Evolutionary conservation across 2,113 vertebrate genomes (phyloP).

Genomic region (Sander vitreus): DNA sequence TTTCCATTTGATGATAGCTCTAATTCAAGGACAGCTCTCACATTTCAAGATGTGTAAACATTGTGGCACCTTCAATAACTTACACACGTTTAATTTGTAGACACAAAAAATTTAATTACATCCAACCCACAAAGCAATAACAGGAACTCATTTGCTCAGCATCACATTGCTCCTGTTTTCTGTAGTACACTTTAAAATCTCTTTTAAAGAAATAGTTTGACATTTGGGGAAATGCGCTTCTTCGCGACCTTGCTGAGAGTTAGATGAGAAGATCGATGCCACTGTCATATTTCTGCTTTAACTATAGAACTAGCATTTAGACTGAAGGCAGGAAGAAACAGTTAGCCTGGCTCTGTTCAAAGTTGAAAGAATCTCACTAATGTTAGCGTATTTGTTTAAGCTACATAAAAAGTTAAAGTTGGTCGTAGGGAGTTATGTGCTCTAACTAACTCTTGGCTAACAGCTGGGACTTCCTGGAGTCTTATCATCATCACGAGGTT

Average conservation of each 20-base stretch:
- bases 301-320: no score
- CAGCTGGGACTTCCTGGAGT: not conserved
- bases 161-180: not conserved
- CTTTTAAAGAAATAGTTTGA: not conserved
- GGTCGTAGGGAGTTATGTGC: no score
- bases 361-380: no score
- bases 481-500: not conserved
- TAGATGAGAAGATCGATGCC: no score
- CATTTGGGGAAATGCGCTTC: no score
- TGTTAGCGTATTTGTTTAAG: no score
- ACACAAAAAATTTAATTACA: not conserved
- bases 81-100: no score
- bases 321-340: no score
- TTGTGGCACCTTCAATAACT: not conserved
- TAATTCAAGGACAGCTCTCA: not conserved
- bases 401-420: no score
- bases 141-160: not conserved
- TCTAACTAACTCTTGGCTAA: not conserved
- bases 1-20: not conserved
- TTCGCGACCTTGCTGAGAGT: no score
- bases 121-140: not conserved
- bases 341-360: no score
- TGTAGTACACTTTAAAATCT: not conserved
- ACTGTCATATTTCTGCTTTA: no score
- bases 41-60: not conserved